phyloP scores from a whole-genome alignment of 2,888 invertebrate genomes.

The Clivina fossor region DNA sequence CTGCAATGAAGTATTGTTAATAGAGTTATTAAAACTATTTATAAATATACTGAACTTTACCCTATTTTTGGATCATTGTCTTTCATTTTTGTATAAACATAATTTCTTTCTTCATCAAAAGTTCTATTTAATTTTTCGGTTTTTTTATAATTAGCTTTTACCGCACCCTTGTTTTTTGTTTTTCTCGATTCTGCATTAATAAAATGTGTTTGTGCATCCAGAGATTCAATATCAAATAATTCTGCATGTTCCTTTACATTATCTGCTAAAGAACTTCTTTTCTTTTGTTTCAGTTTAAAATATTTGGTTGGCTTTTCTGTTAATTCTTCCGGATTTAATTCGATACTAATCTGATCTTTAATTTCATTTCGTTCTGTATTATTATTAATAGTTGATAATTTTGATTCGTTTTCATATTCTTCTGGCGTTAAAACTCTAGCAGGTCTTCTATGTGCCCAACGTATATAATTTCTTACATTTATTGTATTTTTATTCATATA shows the following conservation, averaged over 20 bases:
- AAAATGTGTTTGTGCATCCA: slow-evolving; percentile 10
- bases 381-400: slow-evolving; percentile 50
- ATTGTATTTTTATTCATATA: neutral
- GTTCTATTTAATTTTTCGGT: slow-evolving; percentile 53
- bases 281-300: slow-evolving; percentile 10
- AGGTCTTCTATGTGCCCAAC: slow-evolving; percentile 60
- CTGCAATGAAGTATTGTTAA: slow-evolving; percentile 50
- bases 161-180: slow-evolving; percentile 35
- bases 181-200: slow-evolving; percentile 42
- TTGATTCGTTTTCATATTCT: slow-evolving; percentile 45
- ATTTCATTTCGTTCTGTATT: too few species aligned
- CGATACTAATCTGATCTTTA: slow-evolving; percentile 21
- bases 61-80: slow-evolving; percentile 63
- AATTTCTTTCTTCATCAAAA: slow-evolving; percentile 58
- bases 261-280: slow-evolving; percentile 4
- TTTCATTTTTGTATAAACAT: slow-evolving; percentile 63
- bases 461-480: slow-evolving; percentile 44
- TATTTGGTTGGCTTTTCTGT: slow-evolving; percentile 14
- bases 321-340: slow-evolving; percentile 20
- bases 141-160: slow-evolving; percentile 47
- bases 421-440: slow-evolving; percentile 58
- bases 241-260: slow-evolving; percentile 14
- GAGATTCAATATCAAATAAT: slow-evolving; percentile 10
- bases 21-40: neutral
- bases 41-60: too few species aligned